A percentile compares a stretch with the other conserved stretches of the same genome.
Evolutionary conservation across 1,140 invertebrate species (phyloP).

Genomic region (Drosophila dunni): DNA sequence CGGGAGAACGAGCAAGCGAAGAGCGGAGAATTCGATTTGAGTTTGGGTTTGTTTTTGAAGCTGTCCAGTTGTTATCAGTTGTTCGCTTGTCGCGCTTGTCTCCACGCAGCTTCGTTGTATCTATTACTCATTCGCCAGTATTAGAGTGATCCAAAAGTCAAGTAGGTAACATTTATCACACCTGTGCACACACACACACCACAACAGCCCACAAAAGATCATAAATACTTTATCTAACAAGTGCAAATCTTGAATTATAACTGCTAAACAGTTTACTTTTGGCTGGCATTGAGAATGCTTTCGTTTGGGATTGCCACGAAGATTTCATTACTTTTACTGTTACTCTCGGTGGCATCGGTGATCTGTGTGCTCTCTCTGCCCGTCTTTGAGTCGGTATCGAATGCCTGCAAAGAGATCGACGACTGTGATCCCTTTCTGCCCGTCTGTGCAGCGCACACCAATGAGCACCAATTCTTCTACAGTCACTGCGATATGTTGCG

Average conservation of each 20-base stretch:
- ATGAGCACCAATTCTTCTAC: conserved; percentile 80
- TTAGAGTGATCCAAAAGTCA: background rate
- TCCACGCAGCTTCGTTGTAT: conserved; percentile 20
- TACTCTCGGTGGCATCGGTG: conserved; percentile 44
- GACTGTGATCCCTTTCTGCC: conserved; percentile 71
- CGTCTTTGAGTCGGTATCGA: conserved; percentile 31
- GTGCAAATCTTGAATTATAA: background rate
- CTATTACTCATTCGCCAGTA: conserved; percentile 14
- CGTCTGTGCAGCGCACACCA: conserved; percentile 60
- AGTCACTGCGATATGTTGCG: conserved; percentile 80
- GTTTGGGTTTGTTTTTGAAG: conserved; percentile 29
- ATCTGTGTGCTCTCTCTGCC: conserved; percentile 51
- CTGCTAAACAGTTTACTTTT: background rate
- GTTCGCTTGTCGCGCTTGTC: conserved; percentile 41
- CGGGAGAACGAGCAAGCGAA: conserved; percentile 22
- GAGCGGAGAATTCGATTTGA: too few relatives aligned
- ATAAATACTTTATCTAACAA: background rate
- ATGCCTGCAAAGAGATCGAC: conserved; percentile 50
- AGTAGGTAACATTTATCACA: conserved; percentile 18
- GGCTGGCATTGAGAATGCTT: conserved; percentile 14
- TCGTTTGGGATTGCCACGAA: conserved; percentile 20
- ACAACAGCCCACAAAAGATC: background rate
- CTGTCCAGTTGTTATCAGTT: conserved; percentile 64
- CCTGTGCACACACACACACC: conserved; percentile 4
- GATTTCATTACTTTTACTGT: conserved; percentile 44